Conservation (phyloP, 2,888 invertebrate genomes). For the Sesamia inferens region DNA sequence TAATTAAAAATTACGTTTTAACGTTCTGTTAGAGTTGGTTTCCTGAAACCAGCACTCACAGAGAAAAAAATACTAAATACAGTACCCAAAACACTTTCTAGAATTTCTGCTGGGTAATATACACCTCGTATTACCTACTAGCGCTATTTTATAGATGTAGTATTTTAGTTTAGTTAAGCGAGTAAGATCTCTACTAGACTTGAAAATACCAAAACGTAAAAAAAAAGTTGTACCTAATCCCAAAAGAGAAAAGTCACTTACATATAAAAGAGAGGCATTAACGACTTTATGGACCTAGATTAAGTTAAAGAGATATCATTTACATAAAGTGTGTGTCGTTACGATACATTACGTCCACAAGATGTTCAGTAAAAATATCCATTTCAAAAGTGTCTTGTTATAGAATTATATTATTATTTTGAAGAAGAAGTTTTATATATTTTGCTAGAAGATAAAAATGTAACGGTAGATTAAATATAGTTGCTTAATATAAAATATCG, state of each 20-base stretch:
- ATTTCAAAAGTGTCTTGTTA: constrained; percentile 13
- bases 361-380: constrained; percentile 22
- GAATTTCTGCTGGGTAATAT: not conserved
- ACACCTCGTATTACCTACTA: no score
- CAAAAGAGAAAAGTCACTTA: constrained; percentile 36
- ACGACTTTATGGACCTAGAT: constrained; percentile 45
- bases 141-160: no score
- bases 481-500: not conserved
- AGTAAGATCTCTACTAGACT: no score
- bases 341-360: constrained; percentile 35
- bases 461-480: not conserved
- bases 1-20: no score
- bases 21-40: no score
- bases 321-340: constrained; percentile 50
- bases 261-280: constrained; percentile 33
- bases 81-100: no score
- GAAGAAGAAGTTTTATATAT: constrained; percentile 3
- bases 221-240: constrained; percentile 33
- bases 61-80: no score
- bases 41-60: no score
- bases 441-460: not conserved
- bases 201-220: constrained; percentile 19
- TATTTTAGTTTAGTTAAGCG: no score
- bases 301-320: constrained; percentile 46
- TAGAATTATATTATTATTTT: constrained; percentile 2